Conservation (phyloP, 1,140 invertebrate genomes). For the Nilaparvata lugens region DNA sequence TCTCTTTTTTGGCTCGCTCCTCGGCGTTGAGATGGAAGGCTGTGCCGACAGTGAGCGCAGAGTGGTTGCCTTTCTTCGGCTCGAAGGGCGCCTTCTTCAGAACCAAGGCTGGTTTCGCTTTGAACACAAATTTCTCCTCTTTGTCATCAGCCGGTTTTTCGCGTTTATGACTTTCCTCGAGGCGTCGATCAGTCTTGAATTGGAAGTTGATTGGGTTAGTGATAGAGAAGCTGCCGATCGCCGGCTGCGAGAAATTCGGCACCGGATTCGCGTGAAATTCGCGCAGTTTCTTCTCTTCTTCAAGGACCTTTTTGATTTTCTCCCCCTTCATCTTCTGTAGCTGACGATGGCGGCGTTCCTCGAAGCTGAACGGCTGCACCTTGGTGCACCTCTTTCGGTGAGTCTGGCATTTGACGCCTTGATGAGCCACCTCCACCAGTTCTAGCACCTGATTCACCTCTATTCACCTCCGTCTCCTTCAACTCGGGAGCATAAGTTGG, state of each 20-base stretch:
- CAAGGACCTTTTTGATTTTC: constrained; percentile 38
- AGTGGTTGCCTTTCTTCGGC: too few species aligned
- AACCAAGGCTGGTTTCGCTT: too few species aligned
- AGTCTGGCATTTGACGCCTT: not conserved
- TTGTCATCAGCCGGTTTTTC: too few species aligned
- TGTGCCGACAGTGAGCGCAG: too few species aligned
- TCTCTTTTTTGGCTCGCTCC: too few species aligned
- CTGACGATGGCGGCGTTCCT: constrained; percentile 39
- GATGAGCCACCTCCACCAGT: not conserved
- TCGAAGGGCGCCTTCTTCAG: too few species aligned
- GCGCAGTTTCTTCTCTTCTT: constrained; percentile 35
- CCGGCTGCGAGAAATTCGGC: constrained; percentile 31
- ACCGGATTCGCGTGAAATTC: constrained; percentile 43
- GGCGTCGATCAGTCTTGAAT: not conserved
- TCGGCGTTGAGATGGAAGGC: too few species aligned
- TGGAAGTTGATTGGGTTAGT: not conserved
- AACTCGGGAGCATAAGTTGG: too few species aligned
- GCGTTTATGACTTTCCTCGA: not conserved
- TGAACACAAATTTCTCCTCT: too few species aligned
- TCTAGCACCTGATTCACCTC: too few species aligned
- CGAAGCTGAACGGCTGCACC: constrained; percentile 43
- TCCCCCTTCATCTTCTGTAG: constrained; percentile 40
- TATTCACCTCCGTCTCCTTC: too few species aligned
- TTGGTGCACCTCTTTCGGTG: not conserved
- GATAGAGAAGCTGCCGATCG: not conserved